phyloP scores from a whole-genome alignment of 2,797 vertebrate genomes.

The Premnoplex brunnescens region DNA sequence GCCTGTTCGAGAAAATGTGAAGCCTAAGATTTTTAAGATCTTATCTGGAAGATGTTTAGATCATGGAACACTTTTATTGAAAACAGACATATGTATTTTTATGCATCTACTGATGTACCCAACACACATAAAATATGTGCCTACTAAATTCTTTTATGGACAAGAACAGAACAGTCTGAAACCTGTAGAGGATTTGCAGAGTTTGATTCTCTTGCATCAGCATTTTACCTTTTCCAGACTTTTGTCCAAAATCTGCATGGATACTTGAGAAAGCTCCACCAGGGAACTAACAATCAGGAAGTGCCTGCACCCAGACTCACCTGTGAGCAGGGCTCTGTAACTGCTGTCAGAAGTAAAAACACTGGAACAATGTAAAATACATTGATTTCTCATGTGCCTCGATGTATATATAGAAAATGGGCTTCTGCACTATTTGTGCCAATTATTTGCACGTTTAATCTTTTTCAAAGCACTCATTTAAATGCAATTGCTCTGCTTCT shows the following conservation, averaged over 20 bases:
- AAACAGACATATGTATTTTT: constrained; percentile 53
- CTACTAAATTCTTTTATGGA: constrained; percentile 44
- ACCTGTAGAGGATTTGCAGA: constrained; percentile 22
- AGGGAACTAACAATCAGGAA: not conserved
- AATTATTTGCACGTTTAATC: not conserved
- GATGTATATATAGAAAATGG: not conserved
- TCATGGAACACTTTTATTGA: constrained; percentile 36
- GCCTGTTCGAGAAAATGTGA: constrained; percentile 36
- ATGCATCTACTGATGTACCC: constrained; percentile 37
- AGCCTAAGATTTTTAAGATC: constrained; percentile 53
- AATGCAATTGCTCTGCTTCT: not conserved
- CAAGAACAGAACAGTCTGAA: constrained; percentile 28
- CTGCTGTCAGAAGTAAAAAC: not conserved
- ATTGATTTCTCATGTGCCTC: not conserved
- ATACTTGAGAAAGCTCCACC: not conserved
- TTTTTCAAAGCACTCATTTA: not conserved
- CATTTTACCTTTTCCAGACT: constrained; percentile 22
- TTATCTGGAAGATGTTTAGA: constrained; percentile 56
- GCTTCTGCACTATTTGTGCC: not conserved
- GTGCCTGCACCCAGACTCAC: not conserved
- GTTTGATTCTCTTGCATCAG: not conserved
- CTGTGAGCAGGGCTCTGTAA: not conserved
- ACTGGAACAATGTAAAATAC: not conserved
- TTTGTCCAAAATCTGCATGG: not conserved
- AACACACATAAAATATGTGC: constrained; percentile 43